Conservation (phyloP, 2,888 invertebrate genomes). For the Trichopoda pennipes region DNA sequence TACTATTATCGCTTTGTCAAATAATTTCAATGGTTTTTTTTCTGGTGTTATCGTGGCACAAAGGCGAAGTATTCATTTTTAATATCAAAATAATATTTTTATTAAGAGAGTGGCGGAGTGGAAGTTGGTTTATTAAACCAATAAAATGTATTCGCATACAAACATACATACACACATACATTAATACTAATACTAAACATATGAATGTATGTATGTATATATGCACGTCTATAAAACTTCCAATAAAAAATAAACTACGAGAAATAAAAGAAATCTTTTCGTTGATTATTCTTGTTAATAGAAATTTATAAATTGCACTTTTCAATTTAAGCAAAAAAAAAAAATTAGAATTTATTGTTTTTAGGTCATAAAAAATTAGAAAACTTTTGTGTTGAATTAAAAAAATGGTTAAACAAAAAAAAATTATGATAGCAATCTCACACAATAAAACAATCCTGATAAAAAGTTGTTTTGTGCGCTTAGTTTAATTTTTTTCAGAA, state of each 20-base stretch:
- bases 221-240: slow-evolving; percentile 72
- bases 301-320: not conserved
- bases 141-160: slow-evolving; percentile 73
- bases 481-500: not conserved
- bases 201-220: not conserved
- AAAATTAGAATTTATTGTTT: not conserved
- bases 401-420: slow-evolving; percentile 3
- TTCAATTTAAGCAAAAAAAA: not conserved
- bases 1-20: slow-evolving; percentile 56
- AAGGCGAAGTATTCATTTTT: slow-evolving; percentile 34
- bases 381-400: not conserved
- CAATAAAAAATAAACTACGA: slow-evolving; percentile 78
- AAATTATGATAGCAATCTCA: slow-evolving; percentile 22
- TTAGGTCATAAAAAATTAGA: slow-evolving; percentile 4
- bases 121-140: slow-evolving; percentile 71
- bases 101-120: not conserved
- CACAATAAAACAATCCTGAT: slow-evolving; percentile 14
- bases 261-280: slow-evolving; percentile 74
- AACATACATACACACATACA: not conserved
- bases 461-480: not conserved
- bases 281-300: not conserved
- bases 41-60: slow-evolving; percentile 47
- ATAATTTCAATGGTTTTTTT: slow-evolving; percentile 55
- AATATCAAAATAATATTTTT: slow-evolving; percentile 27
- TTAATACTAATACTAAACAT: too few relatives aligned